A percentile compares a stretch with the other conserved stretches of the same genome.
Evolutionary conservation across 2,797 vertebrate species (phyloP).

Genomic region (Eulemur coronatus): DNA sequence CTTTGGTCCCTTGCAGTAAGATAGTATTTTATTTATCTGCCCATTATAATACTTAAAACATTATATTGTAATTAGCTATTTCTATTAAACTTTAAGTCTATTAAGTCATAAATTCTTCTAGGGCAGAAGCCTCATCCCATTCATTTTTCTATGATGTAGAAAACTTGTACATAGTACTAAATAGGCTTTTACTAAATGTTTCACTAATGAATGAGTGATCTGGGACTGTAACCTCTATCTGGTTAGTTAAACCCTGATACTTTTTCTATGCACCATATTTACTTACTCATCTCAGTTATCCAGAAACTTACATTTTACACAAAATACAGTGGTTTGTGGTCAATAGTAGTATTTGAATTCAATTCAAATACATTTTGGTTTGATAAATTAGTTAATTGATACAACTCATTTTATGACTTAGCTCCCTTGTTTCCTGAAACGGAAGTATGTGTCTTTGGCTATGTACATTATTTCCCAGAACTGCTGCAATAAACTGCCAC

Average conservation of each 20-base stretch:
- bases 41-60: background rate
- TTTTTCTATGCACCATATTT: background rate
- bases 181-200: background rate
- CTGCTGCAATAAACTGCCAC: background rate
- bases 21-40: background rate
- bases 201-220: background rate
- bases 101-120: background rate
- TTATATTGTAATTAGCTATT: background rate
- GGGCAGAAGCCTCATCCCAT: background rate
- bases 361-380: background rate
- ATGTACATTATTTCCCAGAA: background rate
- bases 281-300: background rate
- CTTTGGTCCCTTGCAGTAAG: background rate
- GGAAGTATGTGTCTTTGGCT: background rate
- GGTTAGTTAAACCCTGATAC: background rate
- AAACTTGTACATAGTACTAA: background rate
- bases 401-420: background rate
- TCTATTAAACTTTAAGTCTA: background rate
- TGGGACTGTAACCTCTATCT: background rate
- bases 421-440: background rate
- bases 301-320: background rate
- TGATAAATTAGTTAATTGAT: background rate
- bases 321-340: background rate
- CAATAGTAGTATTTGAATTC: background rate
- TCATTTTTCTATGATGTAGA: background rate